A percentile compares a stretch with the other conserved stretches of the same genome.
phyloP scores from a whole-genome alignment of 2,888 invertebrate species.

The Drosophila testacea region DNA sequence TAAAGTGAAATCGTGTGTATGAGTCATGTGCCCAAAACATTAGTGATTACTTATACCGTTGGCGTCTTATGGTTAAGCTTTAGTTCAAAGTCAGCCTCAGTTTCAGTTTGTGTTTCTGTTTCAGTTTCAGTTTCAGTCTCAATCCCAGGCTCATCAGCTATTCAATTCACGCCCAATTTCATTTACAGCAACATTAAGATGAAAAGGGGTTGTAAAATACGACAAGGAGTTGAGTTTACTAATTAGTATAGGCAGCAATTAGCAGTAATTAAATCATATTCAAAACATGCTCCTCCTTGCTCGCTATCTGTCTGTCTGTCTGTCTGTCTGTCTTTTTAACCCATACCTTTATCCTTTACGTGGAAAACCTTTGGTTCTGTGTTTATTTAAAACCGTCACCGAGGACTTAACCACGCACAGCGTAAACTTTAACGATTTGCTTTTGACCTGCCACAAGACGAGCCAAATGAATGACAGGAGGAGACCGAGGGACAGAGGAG shows the following conservation, averaged over 20 bases:
- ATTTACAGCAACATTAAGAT: conserved; percentile 20
- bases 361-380: conserved; percentile 21
- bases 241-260: conserved; percentile 67
- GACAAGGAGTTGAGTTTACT: conserved; percentile 35
- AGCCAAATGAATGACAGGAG: conserved; percentile 58
- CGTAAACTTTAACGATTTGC: conserved; percentile 67
- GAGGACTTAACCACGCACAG: conserved; percentile 66
- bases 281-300: conserved; percentile 43
- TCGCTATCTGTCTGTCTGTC: conserved; percentile 1
- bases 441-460: conserved; percentile 66
- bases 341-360: conserved; percentile 2
- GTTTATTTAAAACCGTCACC: conserved; percentile 61
- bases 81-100: conserved; percentile 5
- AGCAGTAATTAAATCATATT: conserved; percentile 74
- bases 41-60: not conserved
- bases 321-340: not conserved
- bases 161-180: conserved; percentile 46
- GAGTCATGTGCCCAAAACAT: not conserved
- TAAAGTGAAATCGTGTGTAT: conserved; percentile 31
- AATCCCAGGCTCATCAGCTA: conserved; percentile 35
- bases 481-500: conserved; percentile 26
- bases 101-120: no score
- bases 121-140: not conserved
- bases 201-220: not conserved
- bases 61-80: not conserved